A percentile compares a stretch with the other conserved stretches of the same genome.
phyloP scores from a whole-genome alignment of 1,140 invertebrate species.

The Polypedilum vanderplanki region DNA sequence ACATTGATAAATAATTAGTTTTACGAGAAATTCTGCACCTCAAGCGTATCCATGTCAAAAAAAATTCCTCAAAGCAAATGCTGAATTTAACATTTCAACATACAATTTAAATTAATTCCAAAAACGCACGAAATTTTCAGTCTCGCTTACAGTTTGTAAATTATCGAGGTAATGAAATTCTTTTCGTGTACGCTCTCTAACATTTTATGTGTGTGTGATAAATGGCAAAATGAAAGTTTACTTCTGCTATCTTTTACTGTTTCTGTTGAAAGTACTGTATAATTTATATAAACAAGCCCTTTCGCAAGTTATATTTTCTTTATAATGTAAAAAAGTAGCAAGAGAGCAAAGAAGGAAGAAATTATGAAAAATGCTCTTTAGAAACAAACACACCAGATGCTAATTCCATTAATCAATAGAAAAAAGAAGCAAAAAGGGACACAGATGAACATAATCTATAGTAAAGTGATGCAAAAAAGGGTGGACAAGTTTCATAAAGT shows the following conservation, averaged over 20 bases:
- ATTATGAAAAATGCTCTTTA: not conserved
- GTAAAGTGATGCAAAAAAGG: not conserved
- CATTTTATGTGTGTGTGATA: not conserved
- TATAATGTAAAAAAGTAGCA: not conserved
- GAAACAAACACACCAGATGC: not conserved
- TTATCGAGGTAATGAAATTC: conserved; percentile 18
- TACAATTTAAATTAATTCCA: not conserved
- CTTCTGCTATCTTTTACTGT: not conserved
- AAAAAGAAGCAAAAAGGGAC: no score
- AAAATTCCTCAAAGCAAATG: not conserved
- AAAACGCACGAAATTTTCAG: not conserved
- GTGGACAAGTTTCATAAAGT: not conserved
- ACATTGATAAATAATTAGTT: no score
- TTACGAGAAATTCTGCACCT: no score
- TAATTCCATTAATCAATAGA: conserved; percentile 19
- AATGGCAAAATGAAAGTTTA: conserved; percentile 16
- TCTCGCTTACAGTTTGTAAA: not conserved
- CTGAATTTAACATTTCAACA: not conserved
- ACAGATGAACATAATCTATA: conserved; percentile 4
- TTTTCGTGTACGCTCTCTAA: not conserved
- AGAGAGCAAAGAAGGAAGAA: not conserved
- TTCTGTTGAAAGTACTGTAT: not conserved
- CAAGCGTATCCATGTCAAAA: no score
- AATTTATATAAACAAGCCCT: conserved; percentile 19
- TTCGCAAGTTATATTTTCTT: not conserved